Base-by-base conservation (phyloP, 2,888 invertebrate genomes). In the Pyrgus malvae region DNA sequence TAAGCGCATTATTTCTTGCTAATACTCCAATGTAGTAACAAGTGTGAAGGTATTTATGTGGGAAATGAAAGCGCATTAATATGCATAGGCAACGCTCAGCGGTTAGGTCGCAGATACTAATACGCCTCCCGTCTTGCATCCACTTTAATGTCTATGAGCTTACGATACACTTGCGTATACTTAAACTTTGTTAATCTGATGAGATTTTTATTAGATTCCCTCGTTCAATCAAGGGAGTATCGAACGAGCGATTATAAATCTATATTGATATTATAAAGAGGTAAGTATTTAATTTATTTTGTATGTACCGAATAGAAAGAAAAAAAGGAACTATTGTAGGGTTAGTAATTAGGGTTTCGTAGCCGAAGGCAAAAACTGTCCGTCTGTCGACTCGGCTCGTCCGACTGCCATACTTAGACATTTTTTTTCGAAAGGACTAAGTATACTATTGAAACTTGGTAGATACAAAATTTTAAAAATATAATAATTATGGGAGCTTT, bases 81-180 rank as follows among this genome's bases (percentile, higher is more conserved):
- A 83, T 83, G 76, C 79, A 80, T 76, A 78, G 68, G 65, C 74
- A 71, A 70, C 76, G 70, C 68, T 60, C 70, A 73, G 75, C 68
- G 66, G 74, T 80, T 73, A 67, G 64, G 69, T 65, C 71, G 71
- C 70, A 71, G 72, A 65, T 71, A 76, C 64, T 68, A 69, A 68
- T 66, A 63, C 63, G 49, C 51, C 33, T 57, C 49, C 23, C 56
- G 48, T 55, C 61, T 59, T 48, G 48, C 40, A 38, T 44, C 48
- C 48, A 60, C 57, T 65, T 63, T 56, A 64, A 64, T 55, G 57
- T 63, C 55, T 62, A 62, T 62, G 48, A 55, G 42, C 48, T 58
- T 62, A 59, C 54, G 31, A 45, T 45, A 21, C 53, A 53, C 38
- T 45, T 12, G 37, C 9, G 38, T 53, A 31, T 31, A 14, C 16